These are phyloP conservation scores for Xyrauchen texanus DNA, from an alignment of 2,113 vertebrate species.

Conservation along the genomic window DNA sequence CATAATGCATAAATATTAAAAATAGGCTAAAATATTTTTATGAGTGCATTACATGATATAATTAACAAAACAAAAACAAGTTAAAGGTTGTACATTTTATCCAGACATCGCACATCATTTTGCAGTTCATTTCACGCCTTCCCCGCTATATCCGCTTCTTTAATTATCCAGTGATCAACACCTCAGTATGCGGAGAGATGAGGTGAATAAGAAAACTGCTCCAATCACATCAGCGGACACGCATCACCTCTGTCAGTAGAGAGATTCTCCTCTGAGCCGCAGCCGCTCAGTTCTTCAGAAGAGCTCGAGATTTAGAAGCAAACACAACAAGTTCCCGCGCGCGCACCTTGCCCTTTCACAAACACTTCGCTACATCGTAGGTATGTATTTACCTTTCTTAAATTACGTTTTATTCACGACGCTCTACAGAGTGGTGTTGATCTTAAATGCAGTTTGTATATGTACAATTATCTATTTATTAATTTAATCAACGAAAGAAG, in stretches of 20 bases:
- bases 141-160: neutral
- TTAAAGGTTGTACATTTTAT: too few species aligned
- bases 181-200: neutral
- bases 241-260: neutral
- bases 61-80: too few species aligned
- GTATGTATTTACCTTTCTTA: neutral
- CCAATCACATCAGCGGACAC: neutral
- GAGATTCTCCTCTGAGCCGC: neutral
- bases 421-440: neutral
- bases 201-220: slow-evolving; percentile 11
- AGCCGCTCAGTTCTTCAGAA: slow-evolving; percentile 5
- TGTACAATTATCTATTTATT: too few species aligned
- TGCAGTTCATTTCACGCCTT: neutral
- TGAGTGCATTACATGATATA: too few species aligned
- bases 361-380: neutral
- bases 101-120: neutral
- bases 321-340: neutral
- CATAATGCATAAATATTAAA: too few species aligned
- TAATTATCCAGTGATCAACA: neutral
- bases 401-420: neutral
- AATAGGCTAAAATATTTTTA: too few species aligned
- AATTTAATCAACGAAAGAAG: too few species aligned
- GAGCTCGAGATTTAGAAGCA: neutral
- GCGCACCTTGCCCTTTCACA: slow-evolving; percentile 5
- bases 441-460: too few species aligned